phyloP scores from a whole-genome alignment of 2,113 vertebrate genomes.

The Entelurus aequoreus region DNA sequence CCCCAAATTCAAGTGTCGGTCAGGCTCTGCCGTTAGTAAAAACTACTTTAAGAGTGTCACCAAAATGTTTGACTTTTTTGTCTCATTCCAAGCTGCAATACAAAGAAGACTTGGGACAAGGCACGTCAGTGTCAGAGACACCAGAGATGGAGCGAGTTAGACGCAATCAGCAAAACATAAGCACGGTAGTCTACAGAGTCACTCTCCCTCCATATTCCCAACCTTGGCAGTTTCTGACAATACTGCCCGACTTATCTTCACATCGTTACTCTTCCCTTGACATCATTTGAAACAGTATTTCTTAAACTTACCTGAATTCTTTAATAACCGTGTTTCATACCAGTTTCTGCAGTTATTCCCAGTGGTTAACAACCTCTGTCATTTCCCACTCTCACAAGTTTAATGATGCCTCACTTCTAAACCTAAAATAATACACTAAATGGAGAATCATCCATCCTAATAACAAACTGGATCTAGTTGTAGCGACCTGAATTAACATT shows the following conservation, averaged over 20 bases:
- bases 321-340: neutral
- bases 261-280: constrained; percentile 15
- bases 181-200: constrained; percentile 82
- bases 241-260: constrained; percentile 13
- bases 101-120: constrained; percentile 90
- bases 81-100: constrained; percentile 82
- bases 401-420: constrained; percentile 12
- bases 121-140: constrained; percentile 88
- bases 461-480: neutral
- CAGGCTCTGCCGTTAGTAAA: neutral
- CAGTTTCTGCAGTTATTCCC: neutral
- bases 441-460: constrained; percentile 9
- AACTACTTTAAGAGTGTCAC: neutral
- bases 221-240: neutral
- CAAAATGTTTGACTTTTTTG: constrained; percentile 9
- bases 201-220: constrained; percentile 26
- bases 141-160: constrained; percentile 96
- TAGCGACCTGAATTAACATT: neutral
- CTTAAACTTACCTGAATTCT: neutral
- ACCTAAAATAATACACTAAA: constrained; percentile 20
- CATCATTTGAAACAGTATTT: neutral
- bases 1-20: too few species aligned
- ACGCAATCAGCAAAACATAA: constrained; percentile 88
- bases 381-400: neutral
- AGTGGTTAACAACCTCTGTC: neutral